Evolutionary conservation across 2,797 vertebrate species (phyloP).

Genomic region (Mormyrus hasselquistii): DNA sequence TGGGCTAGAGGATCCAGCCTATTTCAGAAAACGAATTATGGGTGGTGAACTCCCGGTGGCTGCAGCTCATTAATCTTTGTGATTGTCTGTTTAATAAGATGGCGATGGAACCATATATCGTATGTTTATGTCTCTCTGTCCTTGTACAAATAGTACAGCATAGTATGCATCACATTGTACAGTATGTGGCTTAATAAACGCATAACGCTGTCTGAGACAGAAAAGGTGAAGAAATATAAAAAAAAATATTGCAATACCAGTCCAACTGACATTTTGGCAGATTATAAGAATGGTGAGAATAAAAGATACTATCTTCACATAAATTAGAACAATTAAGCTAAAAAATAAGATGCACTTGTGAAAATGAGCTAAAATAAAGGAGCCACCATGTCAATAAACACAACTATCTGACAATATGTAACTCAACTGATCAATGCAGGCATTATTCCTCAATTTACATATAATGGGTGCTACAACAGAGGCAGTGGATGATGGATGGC

Average conservation of each 20-base stretch:
- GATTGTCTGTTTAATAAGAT: conserved; percentile 8
- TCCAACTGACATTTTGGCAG: neutral
- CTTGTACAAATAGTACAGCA: neutral
- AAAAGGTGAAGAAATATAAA: conserved; percentile 1
- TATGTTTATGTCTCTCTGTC: neutral
- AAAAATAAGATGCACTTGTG: neutral
- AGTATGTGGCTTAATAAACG: neutral
- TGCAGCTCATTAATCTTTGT: conserved; percentile 17
- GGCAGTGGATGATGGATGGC: neutral
- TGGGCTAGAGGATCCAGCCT: neutral
- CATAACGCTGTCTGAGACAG: neutral
- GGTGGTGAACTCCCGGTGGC: neutral
- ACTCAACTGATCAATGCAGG: neutral
- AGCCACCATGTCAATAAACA: neutral
- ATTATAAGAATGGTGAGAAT: neutral
- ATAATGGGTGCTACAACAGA: neutral
- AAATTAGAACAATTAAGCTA: conserved; percentile 13
- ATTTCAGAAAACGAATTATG: neutral
- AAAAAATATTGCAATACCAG: neutral
- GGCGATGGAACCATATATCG: neutral
- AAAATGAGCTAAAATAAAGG: neutral
- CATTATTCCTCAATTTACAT: neutral
- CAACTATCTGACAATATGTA: neutral
- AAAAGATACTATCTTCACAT: neutral
- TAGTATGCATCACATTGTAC: neutral